These are phyloP conservation scores for Batillaria attramentaria DNA, from an alignment of 1,140 invertebrate genomes.

Conservation along the genomic window DNA sequence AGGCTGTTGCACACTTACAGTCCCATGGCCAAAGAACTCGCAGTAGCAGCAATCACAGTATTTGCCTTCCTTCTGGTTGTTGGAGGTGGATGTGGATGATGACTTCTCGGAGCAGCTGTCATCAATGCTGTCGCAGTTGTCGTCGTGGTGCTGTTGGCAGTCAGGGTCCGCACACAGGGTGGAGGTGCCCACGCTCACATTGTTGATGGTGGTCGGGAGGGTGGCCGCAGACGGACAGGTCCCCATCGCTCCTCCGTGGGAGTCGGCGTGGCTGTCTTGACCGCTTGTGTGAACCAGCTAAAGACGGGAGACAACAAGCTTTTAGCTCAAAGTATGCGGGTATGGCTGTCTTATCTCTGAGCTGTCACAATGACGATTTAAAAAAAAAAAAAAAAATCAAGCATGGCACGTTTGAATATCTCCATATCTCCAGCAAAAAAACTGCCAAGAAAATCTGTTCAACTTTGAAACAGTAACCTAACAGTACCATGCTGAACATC, in stretches of 20 bases:
- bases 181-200: constrained; percentile 65
- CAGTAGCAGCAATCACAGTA: constrained; percentile 84
- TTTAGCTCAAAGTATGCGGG: background rate
- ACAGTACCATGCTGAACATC: too few relatives aligned
- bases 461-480: too few relatives aligned
- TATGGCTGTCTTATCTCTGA: background rate
- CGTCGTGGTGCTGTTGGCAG: constrained; percentile 66
- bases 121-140: constrained; percentile 69
- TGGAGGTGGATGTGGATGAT: constrained; percentile 71
- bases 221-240: background rate
- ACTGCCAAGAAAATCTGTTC: too few relatives aligned
- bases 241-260: background rate
- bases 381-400: too few relatives aligned
- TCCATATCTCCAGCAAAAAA: too few relatives aligned
- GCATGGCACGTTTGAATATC: too few relatives aligned
- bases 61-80: constrained; percentile 75
- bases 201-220: constrained; percentile 58
- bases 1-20: constrained; percentile 72
- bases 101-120: constrained; percentile 76
- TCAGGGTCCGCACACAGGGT: constrained; percentile 65
- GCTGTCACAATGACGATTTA: too few relatives aligned
- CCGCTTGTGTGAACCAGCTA: constrained; percentile 20
- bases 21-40: constrained; percentile 81
- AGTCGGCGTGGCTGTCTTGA: constrained; percentile 3
- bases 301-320: background rate